phyloP scores from a whole-genome alignment of 2,113 vertebrate species.

The Carettochelys insculpta region DNA sequence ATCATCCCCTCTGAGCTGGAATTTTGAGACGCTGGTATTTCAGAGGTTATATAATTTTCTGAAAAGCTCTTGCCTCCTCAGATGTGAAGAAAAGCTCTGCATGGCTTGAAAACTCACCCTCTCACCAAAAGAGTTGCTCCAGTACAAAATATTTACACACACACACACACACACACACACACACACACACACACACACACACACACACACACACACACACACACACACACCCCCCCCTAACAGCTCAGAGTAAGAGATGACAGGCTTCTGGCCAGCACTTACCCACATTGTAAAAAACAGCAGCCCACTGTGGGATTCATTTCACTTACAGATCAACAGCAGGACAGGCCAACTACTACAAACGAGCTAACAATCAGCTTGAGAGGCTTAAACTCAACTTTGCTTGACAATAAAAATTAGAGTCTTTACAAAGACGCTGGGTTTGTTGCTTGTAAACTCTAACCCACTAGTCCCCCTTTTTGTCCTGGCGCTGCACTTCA shows the following conservation, averaged over 20 bases:
- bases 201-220: too few species aligned
- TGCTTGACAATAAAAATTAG: neutral
- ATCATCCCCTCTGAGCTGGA: neutral
- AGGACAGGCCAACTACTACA: neutral
- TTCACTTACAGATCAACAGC: neutral
- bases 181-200: too few species aligned
- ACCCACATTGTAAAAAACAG: neutral
- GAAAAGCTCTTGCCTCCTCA: neutral
- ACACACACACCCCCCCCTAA: too few species aligned
- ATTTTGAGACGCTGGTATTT: neutral
- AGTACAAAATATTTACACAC: too few species aligned
- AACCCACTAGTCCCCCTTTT: neutral
- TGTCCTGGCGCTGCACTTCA: too few species aligned
- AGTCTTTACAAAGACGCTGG: neutral
- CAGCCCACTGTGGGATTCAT: neutral
- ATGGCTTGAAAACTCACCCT: neutral
- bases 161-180: too few species aligned
- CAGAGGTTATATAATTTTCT: neutral
- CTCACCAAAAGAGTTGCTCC: neutral
- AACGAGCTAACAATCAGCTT: neutral
- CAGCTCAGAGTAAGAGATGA: neutral
- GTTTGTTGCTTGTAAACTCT: neutral
- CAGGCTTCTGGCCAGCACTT: neutral
- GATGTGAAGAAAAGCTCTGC: neutral
- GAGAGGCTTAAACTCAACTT: neutral